A percentile compares a stretch with the other conserved stretches of the same genome.
Conservation (phyloP, 2,888 invertebrate genomes). For the Pecten maximus region DNA sequence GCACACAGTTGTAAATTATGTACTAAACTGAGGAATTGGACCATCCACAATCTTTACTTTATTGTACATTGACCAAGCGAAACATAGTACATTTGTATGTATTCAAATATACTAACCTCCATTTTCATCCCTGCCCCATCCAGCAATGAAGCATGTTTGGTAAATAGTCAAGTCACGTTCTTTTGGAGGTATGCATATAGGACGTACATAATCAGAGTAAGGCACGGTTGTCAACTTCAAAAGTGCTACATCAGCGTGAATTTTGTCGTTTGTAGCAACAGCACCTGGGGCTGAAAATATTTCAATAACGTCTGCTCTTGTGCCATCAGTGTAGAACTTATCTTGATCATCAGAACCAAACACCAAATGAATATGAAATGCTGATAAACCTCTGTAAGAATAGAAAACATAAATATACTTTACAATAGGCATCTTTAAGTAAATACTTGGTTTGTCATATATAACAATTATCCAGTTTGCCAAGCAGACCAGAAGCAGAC, state of each 20-base stretch:
- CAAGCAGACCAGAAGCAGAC: no score
- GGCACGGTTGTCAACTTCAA: neutral
- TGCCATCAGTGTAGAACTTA: neutral
- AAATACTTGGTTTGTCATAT: no score
- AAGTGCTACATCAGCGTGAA: neutral
- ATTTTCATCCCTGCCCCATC: neutral
- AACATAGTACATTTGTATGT: no score
- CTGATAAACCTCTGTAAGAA: neutral
- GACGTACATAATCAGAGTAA: neutral
- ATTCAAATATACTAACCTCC: neutral
- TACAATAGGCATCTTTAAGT: no score
- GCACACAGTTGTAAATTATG: no score
- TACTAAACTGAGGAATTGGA: no score
- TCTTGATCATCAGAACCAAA: neutral
- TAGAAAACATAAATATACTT: neutral
- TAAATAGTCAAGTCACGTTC: neutral
- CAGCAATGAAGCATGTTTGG: neutral
- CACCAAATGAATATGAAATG: neutral
- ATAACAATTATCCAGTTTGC: no score
- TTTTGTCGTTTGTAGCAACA: neutral
- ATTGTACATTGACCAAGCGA: no score
- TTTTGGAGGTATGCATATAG: neutral
- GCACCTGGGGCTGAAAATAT: neutral
- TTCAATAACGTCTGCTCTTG: neutral
- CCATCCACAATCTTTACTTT: no score